Percentiles rank a stretch among this genome's conserved stretches.
Evolutionary conservation across 2,113 vertebrate genomes (phyloP).

Genomic region (Ageneiosus marmoratus): DNA sequence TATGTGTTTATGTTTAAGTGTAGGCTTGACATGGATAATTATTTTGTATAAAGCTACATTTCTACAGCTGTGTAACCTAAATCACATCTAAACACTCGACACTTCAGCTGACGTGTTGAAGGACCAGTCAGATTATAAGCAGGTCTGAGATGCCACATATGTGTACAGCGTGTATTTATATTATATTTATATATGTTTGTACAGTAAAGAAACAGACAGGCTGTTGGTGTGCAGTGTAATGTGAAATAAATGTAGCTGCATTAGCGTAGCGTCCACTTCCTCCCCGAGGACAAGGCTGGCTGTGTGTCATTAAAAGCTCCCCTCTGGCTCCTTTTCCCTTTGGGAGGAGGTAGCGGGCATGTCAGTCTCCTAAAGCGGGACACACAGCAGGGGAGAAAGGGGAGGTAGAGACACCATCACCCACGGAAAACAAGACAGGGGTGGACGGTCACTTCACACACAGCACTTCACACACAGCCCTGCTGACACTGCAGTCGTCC

Average conservation of each 20-base stretch:
- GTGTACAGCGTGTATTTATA: not conserved
- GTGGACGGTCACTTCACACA: conserved; percentile 32
- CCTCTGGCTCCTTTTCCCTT: conserved; percentile 84
- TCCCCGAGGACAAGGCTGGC: conserved; percentile 71
- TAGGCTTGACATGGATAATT: conserved; percentile 20
- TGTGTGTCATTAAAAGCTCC: conserved; percentile 79
- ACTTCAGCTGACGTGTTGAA: not conserved
- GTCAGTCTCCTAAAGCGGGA: conserved; percentile 71
- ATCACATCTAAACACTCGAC: not conserved
- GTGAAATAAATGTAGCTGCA: conserved; percentile 36
- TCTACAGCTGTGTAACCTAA: not conserved
- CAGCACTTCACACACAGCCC: conserved; percentile 9
- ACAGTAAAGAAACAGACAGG: not conserved
- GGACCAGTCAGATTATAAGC: conserved; percentile 12
- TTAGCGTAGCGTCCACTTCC: conserved; percentile 59
- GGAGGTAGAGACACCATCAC: conserved; percentile 58
- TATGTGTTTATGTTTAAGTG: conserved; percentile 21
- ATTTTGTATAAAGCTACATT: conserved; percentile 1
- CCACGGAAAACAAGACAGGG: conserved; percentile 12
- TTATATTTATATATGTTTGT: not conserved
- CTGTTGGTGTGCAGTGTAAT: not conserved
- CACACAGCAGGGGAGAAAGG: conserved; percentile 57
- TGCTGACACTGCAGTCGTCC: conserved; percentile 19
- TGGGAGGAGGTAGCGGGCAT: conserved; percentile 84
- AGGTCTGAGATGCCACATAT: not conserved